These are phyloP conservation scores for Montipora capricornis DNA, from an alignment of 64 coral and sea anemone species.

Conservation along the genomic window DNA sequence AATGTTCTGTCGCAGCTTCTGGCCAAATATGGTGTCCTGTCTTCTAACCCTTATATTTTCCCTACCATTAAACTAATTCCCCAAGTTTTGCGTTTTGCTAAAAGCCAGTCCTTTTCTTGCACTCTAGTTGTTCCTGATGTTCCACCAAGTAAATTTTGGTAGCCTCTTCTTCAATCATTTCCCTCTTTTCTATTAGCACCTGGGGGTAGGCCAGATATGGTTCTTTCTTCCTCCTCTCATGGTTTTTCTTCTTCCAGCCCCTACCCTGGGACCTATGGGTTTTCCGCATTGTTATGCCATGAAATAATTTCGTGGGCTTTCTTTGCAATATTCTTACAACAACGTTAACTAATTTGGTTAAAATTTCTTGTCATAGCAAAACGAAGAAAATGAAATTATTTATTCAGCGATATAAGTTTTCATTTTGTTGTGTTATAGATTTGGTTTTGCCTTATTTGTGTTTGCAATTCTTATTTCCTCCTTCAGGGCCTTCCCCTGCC, in stretches of 20 bases:
- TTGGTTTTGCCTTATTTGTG: background rate
- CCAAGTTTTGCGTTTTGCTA: background rate
- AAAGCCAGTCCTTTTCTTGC: background rate
- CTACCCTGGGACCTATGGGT: constrained; percentile 54
- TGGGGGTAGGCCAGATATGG: background rate
- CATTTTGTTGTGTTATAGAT: background rate
- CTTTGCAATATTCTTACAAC: background rate
- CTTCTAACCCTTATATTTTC: background rate
- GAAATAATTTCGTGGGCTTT: too few relatives aligned
- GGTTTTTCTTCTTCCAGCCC: background rate
- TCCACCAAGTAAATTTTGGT: constrained; percentile 41
- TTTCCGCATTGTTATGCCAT: background rate
- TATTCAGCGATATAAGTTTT: too few relatives aligned
- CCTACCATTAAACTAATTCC: background rate
- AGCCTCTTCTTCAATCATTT: background rate
- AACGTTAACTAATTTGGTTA: background rate
- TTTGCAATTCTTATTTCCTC: background rate
- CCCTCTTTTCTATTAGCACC: background rate
- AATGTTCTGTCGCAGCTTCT: constrained; percentile 1
- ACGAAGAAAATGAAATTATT: background rate
- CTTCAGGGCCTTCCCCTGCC: constrained; percentile 24
- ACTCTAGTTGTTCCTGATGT: constrained; percentile 12
- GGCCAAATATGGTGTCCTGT: background rate
- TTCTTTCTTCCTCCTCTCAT: background rate
- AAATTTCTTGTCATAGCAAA: background rate